A percentile compares a stretch with the other conserved stretches of the same genome.
These are phyloP conservation scores for Argyra leucocephala DNA, from an alignment of 2,888 invertebrate genomes.

Conservation along the genomic window DNA sequence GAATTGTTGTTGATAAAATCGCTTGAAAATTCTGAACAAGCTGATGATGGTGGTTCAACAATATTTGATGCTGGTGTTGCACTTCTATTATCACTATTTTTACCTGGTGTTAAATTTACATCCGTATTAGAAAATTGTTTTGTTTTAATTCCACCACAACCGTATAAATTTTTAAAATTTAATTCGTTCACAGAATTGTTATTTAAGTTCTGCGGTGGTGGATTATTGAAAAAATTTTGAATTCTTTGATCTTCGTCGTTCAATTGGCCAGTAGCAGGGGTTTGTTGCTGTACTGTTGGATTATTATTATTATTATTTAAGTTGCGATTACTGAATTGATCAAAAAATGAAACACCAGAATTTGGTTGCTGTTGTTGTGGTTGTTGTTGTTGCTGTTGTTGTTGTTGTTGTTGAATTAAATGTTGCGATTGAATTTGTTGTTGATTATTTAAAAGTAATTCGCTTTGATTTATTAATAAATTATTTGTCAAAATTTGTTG, in stretches of 20 bases:
- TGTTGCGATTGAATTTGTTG: not conserved
- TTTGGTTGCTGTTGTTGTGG: conserved; percentile 8
- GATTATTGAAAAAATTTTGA: conserved; percentile 43
- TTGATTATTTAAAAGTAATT: not conserved
- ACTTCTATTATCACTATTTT: conserved; percentile 25
- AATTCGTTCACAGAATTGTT: conserved; percentile 34
- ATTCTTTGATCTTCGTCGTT: conserved; percentile 32
- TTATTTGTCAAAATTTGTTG: not conserved
- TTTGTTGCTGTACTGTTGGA: conserved; percentile 21
- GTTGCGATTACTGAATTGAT: conserved; percentile 24
- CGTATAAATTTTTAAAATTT: conserved; percentile 38
- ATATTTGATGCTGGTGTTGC: conserved; percentile 37
- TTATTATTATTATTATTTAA: not conserved
- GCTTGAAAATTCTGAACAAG: conserved; percentile 38
- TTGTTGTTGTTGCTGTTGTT: not conserved
- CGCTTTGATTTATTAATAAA: not conserved
- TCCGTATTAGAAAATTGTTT: not conserved
- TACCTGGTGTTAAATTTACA: conserved; percentile 2
- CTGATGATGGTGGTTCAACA: conserved; percentile 40
- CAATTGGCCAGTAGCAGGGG: conserved; percentile 17
- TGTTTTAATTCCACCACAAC: conserved; percentile 29
- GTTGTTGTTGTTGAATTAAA: not conserved
- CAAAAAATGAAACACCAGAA: conserved; percentile 31
- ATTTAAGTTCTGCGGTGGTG: conserved; percentile 35
- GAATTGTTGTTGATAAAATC: conserved; percentile 27